Conservation (phyloP, 2,797 vertebrate genomes). For the Carapus acus region DNA sequence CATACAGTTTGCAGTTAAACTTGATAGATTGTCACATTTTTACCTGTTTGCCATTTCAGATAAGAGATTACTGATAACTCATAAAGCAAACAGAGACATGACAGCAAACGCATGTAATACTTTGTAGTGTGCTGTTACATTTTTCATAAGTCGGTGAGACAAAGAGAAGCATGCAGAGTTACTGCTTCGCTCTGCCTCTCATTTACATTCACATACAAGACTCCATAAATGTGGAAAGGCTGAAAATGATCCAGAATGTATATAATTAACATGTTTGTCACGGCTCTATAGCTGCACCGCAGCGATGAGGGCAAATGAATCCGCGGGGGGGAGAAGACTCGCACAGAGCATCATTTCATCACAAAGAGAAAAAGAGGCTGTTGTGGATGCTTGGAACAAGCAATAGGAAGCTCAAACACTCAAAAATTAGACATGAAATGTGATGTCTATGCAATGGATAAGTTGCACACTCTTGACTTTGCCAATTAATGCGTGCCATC, state of each 20-base stretch:
- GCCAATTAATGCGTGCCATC: too few species aligned
- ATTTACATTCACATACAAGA: constrained; percentile 13
- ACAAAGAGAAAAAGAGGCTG: too few species aligned
- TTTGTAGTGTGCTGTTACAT: not conserved
- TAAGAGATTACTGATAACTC: not conserved
- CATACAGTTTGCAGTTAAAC: too few species aligned
- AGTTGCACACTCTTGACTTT: too few species aligned
- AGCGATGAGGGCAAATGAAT: not conserved
- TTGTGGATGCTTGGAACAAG: too few species aligned
- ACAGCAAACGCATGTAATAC: not conserved
- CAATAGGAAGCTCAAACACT: too few species aligned
- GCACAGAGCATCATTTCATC: too few species aligned
- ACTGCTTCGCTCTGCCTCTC: not conserved
- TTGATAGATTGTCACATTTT: too few species aligned
- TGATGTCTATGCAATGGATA: too few species aligned
- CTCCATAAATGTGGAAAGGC: not conserved
- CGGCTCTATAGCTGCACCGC: not conserved
- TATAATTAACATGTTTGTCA: not conserved
- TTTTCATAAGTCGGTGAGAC: not conserved
- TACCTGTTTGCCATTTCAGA: too few species aligned
- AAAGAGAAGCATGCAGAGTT: not conserved
- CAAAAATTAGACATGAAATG: too few species aligned
- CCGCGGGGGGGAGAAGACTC: too few species aligned
- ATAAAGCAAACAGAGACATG: not conserved
- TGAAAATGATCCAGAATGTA: not conserved